These are phyloP conservation scores for Tichodroma muraria DNA, from an alignment of 2,113 vertebrate genomes.

Conservation along the genomic window DNA sequence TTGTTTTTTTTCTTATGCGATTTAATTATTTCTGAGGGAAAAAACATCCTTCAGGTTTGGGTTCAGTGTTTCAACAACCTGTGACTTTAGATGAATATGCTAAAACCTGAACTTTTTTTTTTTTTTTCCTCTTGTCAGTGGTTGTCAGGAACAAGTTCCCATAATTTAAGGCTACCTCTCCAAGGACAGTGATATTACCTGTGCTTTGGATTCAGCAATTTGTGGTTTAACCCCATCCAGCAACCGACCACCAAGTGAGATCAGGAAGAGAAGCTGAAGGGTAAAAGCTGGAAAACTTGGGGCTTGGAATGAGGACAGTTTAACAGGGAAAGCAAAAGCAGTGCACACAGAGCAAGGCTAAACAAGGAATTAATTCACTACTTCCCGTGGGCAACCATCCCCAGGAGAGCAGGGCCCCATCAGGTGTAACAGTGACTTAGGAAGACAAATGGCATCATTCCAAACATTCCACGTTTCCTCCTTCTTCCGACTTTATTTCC, in stretches of 20 bases:
- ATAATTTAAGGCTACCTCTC: not conserved
- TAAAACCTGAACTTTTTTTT: not conserved
- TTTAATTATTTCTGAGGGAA: not conserved
- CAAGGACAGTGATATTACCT: not conserved
- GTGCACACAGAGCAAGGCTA: not conserved
- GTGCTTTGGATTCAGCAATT: not conserved
- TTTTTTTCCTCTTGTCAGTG: not conserved
- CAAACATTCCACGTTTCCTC: not conserved
- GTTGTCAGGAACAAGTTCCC: not conserved
- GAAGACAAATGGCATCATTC: not conserved
- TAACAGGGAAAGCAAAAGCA: not conserved
- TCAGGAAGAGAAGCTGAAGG: not conserved
- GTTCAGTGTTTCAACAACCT: not conserved
- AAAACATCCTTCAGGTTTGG: not conserved
- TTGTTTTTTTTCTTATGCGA: not conserved
- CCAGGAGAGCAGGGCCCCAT: not conserved
- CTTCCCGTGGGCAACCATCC: not conserved
- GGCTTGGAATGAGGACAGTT: not conserved
- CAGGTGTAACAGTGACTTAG: accelerated
- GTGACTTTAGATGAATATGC: not conserved
- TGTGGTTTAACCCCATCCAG: not conserved
- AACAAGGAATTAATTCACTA: not conserved
- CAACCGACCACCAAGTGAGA: not conserved
- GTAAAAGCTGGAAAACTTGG: not conserved
- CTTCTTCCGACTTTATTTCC: not conserved